Percentiles rank a stretch among this genome's conserved stretches.
phyloP scores from a whole-genome alignment of 2,888 invertebrate species.

The Parelbella ahira region DNA sequence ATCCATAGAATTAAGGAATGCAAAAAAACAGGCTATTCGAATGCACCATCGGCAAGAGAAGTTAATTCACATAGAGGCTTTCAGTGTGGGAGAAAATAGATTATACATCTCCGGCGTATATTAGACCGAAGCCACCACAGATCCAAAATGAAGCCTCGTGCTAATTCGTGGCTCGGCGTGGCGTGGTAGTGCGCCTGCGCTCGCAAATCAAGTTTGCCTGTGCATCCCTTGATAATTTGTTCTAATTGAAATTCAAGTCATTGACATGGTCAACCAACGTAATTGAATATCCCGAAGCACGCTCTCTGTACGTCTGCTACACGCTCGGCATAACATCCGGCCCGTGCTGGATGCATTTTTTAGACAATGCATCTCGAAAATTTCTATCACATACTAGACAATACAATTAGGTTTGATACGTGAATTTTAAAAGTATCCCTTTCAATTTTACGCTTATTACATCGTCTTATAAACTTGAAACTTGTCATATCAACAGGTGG shows the following conservation, averaged over 20 bases:
- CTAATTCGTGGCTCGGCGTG: constrained; percentile 35
- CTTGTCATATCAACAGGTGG: no score
- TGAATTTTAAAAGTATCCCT: no score
- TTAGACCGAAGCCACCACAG: constrained; percentile 34
- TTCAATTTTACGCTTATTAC: no score
- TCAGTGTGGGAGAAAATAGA: constrained; percentile 33
- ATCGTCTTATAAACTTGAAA: no score
- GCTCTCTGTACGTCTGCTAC: constrained; percentile 40
- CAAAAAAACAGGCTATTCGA: no score
- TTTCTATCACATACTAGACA: no score
- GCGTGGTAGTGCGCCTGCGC: constrained; percentile 51
- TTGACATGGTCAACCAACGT: constrained; percentile 80
- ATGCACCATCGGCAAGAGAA: no score
- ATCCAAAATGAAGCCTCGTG: constrained; percentile 33
- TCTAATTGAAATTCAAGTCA: constrained; percentile 86
- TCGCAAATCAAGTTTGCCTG: constrained; percentile 73
- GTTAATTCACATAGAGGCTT: constrained; percentile 31
- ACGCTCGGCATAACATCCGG: constrained; percentile 8
- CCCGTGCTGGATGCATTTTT: constrained; percentile 4
- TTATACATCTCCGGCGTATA: constrained; percentile 35
- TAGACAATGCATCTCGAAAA: no score
- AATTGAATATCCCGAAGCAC: constrained; percentile 75
- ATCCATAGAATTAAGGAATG: no score
- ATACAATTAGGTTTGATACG: no score
- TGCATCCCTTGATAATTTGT: constrained; percentile 80